Conservation (phyloP, 1,140 invertebrate genomes). For the Pseudomyrmex dendroicus region DNA sequence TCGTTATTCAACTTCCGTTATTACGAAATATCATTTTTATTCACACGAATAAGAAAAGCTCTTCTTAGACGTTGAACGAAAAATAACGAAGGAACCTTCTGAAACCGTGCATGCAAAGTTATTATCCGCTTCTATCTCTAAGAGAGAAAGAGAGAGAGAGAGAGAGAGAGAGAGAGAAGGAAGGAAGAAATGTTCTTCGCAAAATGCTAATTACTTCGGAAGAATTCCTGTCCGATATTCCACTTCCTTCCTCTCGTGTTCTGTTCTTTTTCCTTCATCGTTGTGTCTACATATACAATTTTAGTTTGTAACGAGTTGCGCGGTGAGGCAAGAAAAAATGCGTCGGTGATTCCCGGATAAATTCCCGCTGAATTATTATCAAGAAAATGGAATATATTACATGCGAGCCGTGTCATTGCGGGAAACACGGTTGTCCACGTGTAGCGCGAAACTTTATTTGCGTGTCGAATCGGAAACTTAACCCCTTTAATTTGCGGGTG, state of each 20-base stretch:
- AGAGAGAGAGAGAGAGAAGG: no score
- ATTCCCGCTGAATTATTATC: constrained; percentile 1
- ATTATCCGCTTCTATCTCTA: not conserved
- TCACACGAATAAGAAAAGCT: not conserved
- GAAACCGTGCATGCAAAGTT: not conserved
- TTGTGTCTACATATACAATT: not conserved
- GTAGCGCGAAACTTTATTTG: no score
- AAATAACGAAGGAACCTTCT: not conserved
- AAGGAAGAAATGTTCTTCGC: constrained; percentile 1
- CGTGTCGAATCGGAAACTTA: not conserved
- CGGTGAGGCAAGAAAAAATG: not conserved
- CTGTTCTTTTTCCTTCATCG: no score
- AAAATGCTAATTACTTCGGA: not conserved
- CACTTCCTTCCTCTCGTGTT: no score
- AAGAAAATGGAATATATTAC: constrained; percentile 10
- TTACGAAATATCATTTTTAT: constrained; percentile 20
- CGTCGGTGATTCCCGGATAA: not conserved
- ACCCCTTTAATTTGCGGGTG: constrained; percentile 35
- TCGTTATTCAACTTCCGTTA: constrained; percentile 12
- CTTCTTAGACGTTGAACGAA: constrained; percentile 7
- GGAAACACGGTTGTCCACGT: not conserved
- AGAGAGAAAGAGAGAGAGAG: not conserved
- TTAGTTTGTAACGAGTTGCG: not conserved
- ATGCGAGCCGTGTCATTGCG: not conserved
- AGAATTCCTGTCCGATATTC: not conserved